Conservation (phyloP, 2,888 invertebrate genomes). For the Venusia cambrica region DNA sequence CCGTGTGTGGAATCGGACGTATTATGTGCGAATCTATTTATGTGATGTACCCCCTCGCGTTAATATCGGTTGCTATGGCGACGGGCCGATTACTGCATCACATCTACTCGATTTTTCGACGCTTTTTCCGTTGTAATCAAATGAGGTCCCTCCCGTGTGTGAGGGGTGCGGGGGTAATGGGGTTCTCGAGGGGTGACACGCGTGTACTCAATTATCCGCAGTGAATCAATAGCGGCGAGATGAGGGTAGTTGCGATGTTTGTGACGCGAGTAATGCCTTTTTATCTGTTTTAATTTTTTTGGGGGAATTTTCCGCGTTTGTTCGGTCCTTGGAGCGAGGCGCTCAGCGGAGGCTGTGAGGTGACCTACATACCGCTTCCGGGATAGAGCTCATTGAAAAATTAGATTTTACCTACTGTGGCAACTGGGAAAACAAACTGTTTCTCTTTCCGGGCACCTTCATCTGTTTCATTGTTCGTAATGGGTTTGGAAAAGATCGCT, state of each 20-base stretch:
- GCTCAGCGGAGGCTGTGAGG: constrained; percentile 8
- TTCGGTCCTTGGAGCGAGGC: constrained; percentile 10
- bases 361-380: constrained; percentile 19
- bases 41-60: constrained; percentile 63
- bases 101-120: constrained; percentile 78
- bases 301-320: constrained; percentile 22
- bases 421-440: constrained; percentile 5
- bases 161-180: constrained; percentile 31
- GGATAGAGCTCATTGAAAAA: constrained; percentile 17
- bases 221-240: constrained; percentile 80
- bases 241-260: constrained; percentile 76
- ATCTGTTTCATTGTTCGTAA: constrained; percentile 6
- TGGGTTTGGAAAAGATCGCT: constrained; percentile 9
- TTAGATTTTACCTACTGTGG: constrained; percentile 10
- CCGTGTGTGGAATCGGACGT: constrained; percentile 74
- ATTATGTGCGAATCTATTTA: constrained; percentile 79
- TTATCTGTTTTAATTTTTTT: constrained; percentile 63
- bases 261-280: constrained; percentile 63
- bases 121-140: constrained; percentile 81
- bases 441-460: constrained; percentile 5
- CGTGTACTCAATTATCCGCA: constrained; percentile 81
- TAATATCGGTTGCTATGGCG: constrained; percentile 75
- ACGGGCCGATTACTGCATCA: constrained; percentile 77
- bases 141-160: constrained; percentile 75
- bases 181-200: constrained; percentile 56